phyloP scores from a whole-genome alignment of 2,888 invertebrate species.

The Lithophane ornitopus region DNA sequence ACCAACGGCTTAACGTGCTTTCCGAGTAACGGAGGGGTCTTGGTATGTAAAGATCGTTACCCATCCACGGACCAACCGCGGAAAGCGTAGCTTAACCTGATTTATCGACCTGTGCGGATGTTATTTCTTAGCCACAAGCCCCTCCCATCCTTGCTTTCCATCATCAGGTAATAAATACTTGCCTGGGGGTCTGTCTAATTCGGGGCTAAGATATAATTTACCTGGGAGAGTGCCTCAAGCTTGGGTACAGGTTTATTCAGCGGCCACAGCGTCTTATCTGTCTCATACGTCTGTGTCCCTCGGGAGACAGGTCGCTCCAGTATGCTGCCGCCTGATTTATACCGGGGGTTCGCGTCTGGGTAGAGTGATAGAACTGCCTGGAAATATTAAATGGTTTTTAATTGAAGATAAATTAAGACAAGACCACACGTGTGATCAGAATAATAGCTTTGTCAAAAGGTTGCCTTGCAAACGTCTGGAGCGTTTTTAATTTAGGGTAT shows the following conservation, averaged over 20 bases:
- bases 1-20: too few relatives aligned
- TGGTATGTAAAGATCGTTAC: too few relatives aligned
- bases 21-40: too few relatives aligned
- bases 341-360: slow-evolving; percentile 83
- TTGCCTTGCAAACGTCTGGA: too few relatives aligned
- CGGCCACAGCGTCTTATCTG: slow-evolving; percentile 93
- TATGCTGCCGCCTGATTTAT: slow-evolving; percentile 88
- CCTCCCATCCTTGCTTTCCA: too few relatives aligned
- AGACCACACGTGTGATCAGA: background rate
- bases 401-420: background rate
- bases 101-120: too few relatives aligned
- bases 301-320: slow-evolving; percentile 92
- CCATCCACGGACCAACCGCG: too few relatives aligned
- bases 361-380: slow-evolving; percentile 90
- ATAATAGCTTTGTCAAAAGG: background rate
- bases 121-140: too few relatives aligned
- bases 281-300: slow-evolving; percentile 93
- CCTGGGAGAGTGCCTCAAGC: slow-evolving; percentile 91
- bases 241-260: slow-evolving; percentile 94
- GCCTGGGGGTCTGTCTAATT: too few relatives aligned
- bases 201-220: slow-evolving; percentile 49
- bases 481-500: background rate
- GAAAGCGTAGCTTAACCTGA: too few relatives aligned
- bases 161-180: too few relatives aligned
- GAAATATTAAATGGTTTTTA: slow-evolving; percentile 45